Evolutionary conservation across 2,113 vertebrate species (phyloP), one percentile per base, ranked within the genome.

Genomic region (Psittacara wagleri): DNA sequence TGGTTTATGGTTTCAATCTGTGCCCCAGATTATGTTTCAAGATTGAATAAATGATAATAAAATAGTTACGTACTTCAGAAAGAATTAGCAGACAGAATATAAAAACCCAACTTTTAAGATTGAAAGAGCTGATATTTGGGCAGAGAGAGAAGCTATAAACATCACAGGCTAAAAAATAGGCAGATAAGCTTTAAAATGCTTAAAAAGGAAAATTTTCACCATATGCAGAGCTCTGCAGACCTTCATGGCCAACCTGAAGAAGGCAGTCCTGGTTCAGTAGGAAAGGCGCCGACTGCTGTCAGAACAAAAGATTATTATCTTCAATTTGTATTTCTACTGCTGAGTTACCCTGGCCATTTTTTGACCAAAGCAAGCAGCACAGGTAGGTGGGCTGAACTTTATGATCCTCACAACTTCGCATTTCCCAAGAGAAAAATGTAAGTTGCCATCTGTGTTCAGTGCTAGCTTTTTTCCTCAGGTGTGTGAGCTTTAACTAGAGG

Each of bases 371-470:
- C 29, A 80, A 80, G 44, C 24, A 82, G 57, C 31, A 29, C 13
- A 85, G n/a, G 27, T 86, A 67, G 39, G 41, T 92, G 63, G 49
- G n/a, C 0, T 13, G 41, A 57, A 35, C 16, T 37, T 19, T 37
- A 0, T 73, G 63, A 88, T 66, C 69, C 25, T 74, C 35, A 54
- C 49, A 91, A 24, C 19, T 81, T 79, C 31, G 48, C 10, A 17
- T 88, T 92, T 63, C 39, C 43, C 37, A 86, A 19, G 59, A 92
- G 55, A 84, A 88, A 91, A 94, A 48, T 39, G 23, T 75, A 39
- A 89, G 29, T 14, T 93, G 77, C 76, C 95, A 90, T 96, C 88
- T 94, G 92, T 92, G 76, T 86, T 96, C 41, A 79, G 35, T 54
- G 68, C 37, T 84, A 86, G 29, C 10, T 67, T 94, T 92, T 90